Conservation (phyloP, 2,113 vertebrate genomes). For the Nymphicus hollandicus region DNA sequence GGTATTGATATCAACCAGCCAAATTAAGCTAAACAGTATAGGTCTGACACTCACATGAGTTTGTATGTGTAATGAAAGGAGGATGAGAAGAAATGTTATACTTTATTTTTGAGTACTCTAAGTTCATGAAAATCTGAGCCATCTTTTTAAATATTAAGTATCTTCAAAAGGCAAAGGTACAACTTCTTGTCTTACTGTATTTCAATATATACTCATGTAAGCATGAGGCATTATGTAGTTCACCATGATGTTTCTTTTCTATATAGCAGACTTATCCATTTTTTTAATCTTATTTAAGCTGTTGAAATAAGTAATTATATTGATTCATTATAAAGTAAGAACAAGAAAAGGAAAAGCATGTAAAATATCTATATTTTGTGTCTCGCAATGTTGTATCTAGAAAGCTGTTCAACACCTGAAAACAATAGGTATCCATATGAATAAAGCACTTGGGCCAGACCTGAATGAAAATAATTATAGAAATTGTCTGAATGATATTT, state of each 20-base stretch:
- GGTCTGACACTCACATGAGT: neutral
- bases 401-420: neutral
- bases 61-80: neutral
- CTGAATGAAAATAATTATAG: neutral
- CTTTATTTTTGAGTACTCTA: conserved; percentile 13
- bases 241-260: neutral
- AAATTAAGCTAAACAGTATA: neutral
- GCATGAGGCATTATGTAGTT: conserved; percentile 6
- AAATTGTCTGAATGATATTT: neutral
- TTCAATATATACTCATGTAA: conserved; percentile 17
- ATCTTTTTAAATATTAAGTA: conserved; percentile 46
- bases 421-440: neutral
- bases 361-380: neutral
- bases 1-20: neutral
- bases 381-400: neutral
- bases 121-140: conserved; percentile 1
- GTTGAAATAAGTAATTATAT: neutral
- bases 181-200: neutral
- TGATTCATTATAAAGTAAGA: neutral
- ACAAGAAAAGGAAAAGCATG: neutral
- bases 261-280: neutral
- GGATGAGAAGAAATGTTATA: neutral
- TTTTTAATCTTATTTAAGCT: neutral
- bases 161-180: conserved; percentile 22
- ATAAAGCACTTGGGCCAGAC: neutral